Conservation (phyloP, 1,140 invertebrate species). For the Philotrypesis tridentata region DNA sequence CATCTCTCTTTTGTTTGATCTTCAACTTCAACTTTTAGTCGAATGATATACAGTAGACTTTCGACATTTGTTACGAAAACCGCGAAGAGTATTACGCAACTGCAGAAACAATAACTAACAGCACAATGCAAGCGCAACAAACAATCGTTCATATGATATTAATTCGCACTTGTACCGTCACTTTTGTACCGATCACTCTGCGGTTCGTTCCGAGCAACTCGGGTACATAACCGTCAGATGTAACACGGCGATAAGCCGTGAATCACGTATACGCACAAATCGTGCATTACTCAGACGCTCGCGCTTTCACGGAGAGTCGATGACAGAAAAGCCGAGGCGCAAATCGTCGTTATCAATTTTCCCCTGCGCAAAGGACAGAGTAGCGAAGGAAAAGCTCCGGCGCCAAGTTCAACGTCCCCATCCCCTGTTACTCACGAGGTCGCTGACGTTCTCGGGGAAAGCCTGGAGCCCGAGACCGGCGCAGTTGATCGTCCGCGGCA, state of each 20-base stretch:
- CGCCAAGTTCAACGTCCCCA: background rate
- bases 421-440: slow-evolving; percentile 51
- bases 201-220: background rate
- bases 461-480: slow-evolving; percentile 49
- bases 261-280: slow-evolving; percentile 44
- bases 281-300: slow-evolving; percentile 32
- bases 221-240: slow-evolving; percentile 1
- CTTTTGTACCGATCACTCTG: background rate
- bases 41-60: too few relatives aligned
- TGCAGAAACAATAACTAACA: too few relatives aligned
- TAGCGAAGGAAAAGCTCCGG: background rate
- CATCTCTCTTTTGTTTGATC: too few relatives aligned
- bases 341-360: too few relatives aligned
- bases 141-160: too few relatives aligned
- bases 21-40: too few relatives aligned
- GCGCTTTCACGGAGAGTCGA: background rate
- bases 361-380: too few relatives aligned
- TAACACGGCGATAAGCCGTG: slow-evolving; percentile 12
- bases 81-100: too few relatives aligned
- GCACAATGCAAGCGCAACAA: too few relatives aligned
- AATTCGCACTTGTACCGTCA: too few relatives aligned
- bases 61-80: too few relatives aligned
- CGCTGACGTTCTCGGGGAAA: slow-evolving; percentile 60
- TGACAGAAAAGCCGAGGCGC: too few relatives aligned
- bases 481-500: slow-evolving; percentile 56